Evolutionary conservation across 2,888 invertebrate species (phyloP).

Genomic region (Sarcophaga caerulescens): DNA sequence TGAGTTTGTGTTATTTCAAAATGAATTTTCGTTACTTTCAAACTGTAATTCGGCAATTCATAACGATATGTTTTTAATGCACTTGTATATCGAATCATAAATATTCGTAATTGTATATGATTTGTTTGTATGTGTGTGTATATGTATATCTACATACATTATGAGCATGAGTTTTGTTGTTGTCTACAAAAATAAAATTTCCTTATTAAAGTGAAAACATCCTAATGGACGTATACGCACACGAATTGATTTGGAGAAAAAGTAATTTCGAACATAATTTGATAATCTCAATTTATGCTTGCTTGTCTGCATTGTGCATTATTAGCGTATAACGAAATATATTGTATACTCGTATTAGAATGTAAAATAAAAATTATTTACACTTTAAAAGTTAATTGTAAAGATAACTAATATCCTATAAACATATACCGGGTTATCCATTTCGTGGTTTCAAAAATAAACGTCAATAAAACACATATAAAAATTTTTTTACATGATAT

Average conservation of each 20-base stretch:
- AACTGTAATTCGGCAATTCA: neutral
- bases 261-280: neutral
- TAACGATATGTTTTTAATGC: neutral
- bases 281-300: too few species aligned
- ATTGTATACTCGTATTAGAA: too few species aligned
- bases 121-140: neutral
- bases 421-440: too few species aligned
- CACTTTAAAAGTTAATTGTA: too few species aligned
- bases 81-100: neutral
- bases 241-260: neutral
- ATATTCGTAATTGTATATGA: neutral
- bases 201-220: neutral
- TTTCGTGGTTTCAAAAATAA: too few species aligned
- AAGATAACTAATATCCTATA: too few species aligned
- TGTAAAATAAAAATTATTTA: too few species aligned
- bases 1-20: conserved; percentile 1
- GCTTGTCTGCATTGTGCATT: too few species aligned
- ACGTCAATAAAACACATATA: too few species aligned
- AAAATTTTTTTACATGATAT: too few species aligned
- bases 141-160: neutral
- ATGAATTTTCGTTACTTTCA: neutral
- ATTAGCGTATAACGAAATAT: too few species aligned
- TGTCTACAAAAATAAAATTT: neutral
- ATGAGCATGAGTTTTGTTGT: neutral
- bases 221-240: too few species aligned